A percentile compares a stretch with the other conserved stretches of the same genome.
Evolutionary conservation across 2,888 invertebrate genomes (phyloP).

Genomic region (Cremastinae sp.): DNA sequence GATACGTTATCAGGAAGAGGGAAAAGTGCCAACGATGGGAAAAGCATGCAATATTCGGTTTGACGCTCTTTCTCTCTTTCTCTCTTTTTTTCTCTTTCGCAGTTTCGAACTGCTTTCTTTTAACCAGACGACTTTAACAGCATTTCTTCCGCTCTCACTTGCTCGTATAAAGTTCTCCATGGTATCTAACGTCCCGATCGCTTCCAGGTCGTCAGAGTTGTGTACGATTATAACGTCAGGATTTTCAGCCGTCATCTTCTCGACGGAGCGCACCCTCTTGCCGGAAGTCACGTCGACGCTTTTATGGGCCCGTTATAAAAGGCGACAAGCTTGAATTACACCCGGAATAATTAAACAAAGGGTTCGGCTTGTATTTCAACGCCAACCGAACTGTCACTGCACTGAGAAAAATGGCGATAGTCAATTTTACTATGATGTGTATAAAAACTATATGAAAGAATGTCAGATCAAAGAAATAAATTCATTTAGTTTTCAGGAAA

Average conservation of each 20-base stretch:
- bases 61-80: slow-evolving; percentile 1
- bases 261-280: slow-evolving; percentile 5
- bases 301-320: slow-evolving; percentile 40
- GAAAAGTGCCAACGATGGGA: slow-evolving; percentile 1
- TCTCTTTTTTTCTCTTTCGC: slow-evolving; percentile 22
- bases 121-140: slow-evolving; percentile 9
- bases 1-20: neutral
- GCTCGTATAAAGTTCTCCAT: neutral
- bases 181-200: slow-evolving; percentile 19
- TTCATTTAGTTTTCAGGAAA: too few relatives aligned
- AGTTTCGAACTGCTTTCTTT: neutral
- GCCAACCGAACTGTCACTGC: too few relatives aligned
- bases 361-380: neutral
- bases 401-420: too few relatives aligned
- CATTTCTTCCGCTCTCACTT: neutral
- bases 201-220: slow-evolving; percentile 7
- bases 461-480: too few relatives aligned
- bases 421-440: too few relatives aligned
- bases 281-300: slow-evolving; percentile 27
- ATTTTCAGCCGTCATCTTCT: slow-evolving; percentile 20
- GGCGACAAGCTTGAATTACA: slow-evolving; percentile 35
- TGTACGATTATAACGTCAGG: slow-evolving; percentile 22
- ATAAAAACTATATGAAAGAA: too few relatives aligned
- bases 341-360: slow-evolving; percentile 30
- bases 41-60: slow-evolving; percentile 21